Evolutionary conservation across 2,888 invertebrate species (phyloP).

Genomic region (Hyalella azteca): DNA sequence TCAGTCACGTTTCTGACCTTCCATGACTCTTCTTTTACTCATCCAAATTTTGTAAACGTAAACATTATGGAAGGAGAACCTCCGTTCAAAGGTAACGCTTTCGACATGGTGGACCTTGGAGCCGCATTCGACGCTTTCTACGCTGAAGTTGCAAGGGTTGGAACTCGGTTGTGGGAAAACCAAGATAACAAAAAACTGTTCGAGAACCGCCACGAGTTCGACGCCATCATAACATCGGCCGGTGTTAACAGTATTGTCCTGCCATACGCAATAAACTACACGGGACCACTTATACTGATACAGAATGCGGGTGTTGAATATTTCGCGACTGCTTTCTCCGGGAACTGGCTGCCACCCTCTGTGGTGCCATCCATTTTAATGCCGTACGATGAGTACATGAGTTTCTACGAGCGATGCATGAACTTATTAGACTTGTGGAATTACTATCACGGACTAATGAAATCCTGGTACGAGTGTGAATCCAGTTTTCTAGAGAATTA

Average conservation of each 20-base stretch:
- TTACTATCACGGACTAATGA: too few species aligned
- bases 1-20: slow-evolving; percentile 45
- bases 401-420: slow-evolving; percentile 30
- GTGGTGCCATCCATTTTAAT: slow-evolving; percentile 24
- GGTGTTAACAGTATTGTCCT: slow-evolving; percentile 33
- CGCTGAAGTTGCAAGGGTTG: background rate
- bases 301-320: slow-evolving; percentile 41
- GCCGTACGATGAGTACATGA: slow-evolving; percentile 39
- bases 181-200: slow-evolving; percentile 36
- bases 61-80: background rate
- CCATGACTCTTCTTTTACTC: slow-evolving; percentile 29
- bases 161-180: slow-evolving; percentile 38
- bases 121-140: background rate
- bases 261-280: slow-evolving; percentile 40
- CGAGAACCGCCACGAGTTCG: slow-evolving; percentile 11
- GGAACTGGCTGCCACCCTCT: slow-evolving; percentile 42
- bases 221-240: background rate
- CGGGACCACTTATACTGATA: slow-evolving; percentile 37
- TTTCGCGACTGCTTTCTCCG: background rate
- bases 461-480: too few species aligned
- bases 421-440: too few species aligned
- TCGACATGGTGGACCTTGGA: background rate
- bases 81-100: background rate
- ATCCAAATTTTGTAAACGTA: slow-evolving; percentile 16
- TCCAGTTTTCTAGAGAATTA: too few species aligned